Evolutionary conservation across 37 sponge, comb jelly and placozoan species (phyloP), one percentile per base, ranked within the genome.

Genomic region (Sycon ciliatum): DNA sequence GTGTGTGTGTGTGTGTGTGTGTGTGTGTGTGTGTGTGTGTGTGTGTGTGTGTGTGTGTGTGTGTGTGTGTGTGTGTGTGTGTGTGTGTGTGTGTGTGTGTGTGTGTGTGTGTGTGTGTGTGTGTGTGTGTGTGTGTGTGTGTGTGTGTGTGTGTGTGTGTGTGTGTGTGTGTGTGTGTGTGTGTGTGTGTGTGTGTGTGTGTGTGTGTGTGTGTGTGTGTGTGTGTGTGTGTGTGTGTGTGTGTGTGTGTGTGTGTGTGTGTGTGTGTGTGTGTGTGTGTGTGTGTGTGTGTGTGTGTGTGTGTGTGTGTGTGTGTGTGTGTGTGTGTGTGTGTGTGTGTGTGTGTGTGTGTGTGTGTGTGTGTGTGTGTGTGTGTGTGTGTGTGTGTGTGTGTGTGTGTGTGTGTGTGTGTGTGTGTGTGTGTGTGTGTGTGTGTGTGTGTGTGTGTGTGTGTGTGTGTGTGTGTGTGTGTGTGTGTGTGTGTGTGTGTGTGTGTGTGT

Each of bases 1-100:
- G 49, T 42, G 49, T 42, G 49, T 42, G 49, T 42, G 49, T 42
- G 49, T 42, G 49, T 42, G 49, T 42, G 49, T 42, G 49, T 42
- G 49, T 42, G 49, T 42, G 49, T 42, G n/a, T n/a, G n/a, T n/a
- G 49, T 42, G 49, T 9, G 9, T 9, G n/a, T 42, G 49, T 42
- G 49, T 42, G 49, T 18, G 49, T 42, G 49, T 42, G 49, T 42
- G 49, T 42, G 49, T 42, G 49, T 42, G 49, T 42, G 49, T 42
- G 49, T 42, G 49, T 42, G 49, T 42, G 49, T 42, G 49, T 42
- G 49, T 42, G 49, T 42, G 49, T 42, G 49, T 42, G 49, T 42
- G 49, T 42, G 49, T 42, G 49, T 42, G 49, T 42, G 49, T 42
- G 49, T 42, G 49, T 42, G 49, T 42, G 49, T 42, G 49, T 42